Conservation (phyloP, 1,140 invertebrate genomes). For the Neocloeon triangulifer region DNA sequence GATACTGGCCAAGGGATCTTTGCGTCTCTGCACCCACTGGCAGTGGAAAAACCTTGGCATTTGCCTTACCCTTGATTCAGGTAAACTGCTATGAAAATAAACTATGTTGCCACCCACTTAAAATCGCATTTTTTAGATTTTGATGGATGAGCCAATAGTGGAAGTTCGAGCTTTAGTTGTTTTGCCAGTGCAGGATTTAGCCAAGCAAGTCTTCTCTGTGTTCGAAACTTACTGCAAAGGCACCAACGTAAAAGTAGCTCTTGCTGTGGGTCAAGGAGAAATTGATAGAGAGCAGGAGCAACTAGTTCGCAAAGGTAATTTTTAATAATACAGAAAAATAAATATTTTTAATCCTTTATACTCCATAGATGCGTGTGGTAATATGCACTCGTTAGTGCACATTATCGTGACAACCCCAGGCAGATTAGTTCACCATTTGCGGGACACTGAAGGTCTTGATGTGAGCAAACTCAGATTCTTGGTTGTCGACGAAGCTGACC, state of each 20-base stretch:
- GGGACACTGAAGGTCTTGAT: slow-evolving; percentile 66
- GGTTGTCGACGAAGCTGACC: slow-evolving; percentile 90
- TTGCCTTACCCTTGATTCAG: slow-evolving; percentile 81
- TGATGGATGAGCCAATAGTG: slow-evolving; percentile 20
- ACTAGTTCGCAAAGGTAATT: slow-evolving; percentile 41
- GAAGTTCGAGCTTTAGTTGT: slow-evolving; percentile 66
- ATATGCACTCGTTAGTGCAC: slow-evolving; percentile 36
- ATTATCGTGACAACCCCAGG: slow-evolving; percentile 88
- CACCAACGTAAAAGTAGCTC: slow-evolving; percentile 44
- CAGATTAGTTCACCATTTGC: slow-evolving; percentile 76
- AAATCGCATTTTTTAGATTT: slow-evolving; percentile 21
- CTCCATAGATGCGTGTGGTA: neutral
- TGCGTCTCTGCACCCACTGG: slow-evolving; percentile 95
- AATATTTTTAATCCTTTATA: slow-evolving; percentile 2
- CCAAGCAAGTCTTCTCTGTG: slow-evolving; percentile 67
- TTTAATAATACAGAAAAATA: slow-evolving; percentile 10
- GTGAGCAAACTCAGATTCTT: slow-evolving; percentile 59
- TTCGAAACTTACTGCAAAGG: slow-evolving; percentile 47
- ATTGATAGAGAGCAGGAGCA: slow-evolving; percentile 52
- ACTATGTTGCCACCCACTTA: slow-evolving; percentile 9
- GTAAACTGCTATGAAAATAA: slow-evolving; percentile 12
- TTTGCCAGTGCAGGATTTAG: slow-evolving; percentile 78
- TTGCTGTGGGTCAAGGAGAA: slow-evolving; percentile 46
- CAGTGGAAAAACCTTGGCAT: slow-evolving; percentile 91
- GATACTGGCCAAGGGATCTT: slow-evolving; percentile 64